phyloP scores from a whole-genome alignment of 2,888 invertebrate genomes.

The Drosophila nigricruria region DNA sequence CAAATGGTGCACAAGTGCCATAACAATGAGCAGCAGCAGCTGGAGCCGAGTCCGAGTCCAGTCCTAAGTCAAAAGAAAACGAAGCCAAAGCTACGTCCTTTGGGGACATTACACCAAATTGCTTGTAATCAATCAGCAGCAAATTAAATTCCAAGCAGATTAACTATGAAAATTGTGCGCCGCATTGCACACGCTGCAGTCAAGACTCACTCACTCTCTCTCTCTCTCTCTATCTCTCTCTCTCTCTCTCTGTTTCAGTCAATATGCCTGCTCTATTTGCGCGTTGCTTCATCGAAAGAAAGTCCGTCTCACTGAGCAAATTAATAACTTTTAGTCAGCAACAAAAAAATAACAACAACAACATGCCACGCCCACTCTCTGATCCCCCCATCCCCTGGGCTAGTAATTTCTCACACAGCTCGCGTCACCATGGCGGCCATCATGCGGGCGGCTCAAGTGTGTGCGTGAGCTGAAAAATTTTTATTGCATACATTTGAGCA shows the following conservation, averaged over 20 bases:
- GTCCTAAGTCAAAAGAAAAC: not conserved
- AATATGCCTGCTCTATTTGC: slow-evolving; percentile 29
- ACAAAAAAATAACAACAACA: not conserved
- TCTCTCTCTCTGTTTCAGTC: not conserved
- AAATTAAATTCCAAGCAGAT: slow-evolving; percentile 82
- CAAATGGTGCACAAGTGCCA: slow-evolving; percentile 63
- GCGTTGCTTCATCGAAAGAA: slow-evolving; percentile 42
- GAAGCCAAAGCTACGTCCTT: slow-evolving; percentile 7
- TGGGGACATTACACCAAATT: slow-evolving; percentile 76
- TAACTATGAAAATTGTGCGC: slow-evolving; percentile 73
- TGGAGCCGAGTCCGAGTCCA: slow-evolving; percentile 9
- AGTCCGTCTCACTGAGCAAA: slow-evolving; percentile 48
- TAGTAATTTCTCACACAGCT: slow-evolving; percentile 68
- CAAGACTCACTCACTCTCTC: not conserved
- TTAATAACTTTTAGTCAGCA: slow-evolving; percentile 62
- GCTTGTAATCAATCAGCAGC: slow-evolving; percentile 79
- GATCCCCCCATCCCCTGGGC: slow-evolving; percentile 17
- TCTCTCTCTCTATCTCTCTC: not conserved
- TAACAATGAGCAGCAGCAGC: slow-evolving; percentile 40
- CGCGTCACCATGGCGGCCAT: slow-evolving; percentile 56
- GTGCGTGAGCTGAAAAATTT: slow-evolving; percentile 79
- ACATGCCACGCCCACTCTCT: slow-evolving; percentile 9
- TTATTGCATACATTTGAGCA: slow-evolving; percentile 81
- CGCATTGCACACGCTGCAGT: slow-evolving; percentile 49
- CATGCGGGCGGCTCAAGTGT: slow-evolving; percentile 58